Base-by-base conservation (phyloP, 2,113 vertebrate species). In the Dolichotis patagonum region DNA sequence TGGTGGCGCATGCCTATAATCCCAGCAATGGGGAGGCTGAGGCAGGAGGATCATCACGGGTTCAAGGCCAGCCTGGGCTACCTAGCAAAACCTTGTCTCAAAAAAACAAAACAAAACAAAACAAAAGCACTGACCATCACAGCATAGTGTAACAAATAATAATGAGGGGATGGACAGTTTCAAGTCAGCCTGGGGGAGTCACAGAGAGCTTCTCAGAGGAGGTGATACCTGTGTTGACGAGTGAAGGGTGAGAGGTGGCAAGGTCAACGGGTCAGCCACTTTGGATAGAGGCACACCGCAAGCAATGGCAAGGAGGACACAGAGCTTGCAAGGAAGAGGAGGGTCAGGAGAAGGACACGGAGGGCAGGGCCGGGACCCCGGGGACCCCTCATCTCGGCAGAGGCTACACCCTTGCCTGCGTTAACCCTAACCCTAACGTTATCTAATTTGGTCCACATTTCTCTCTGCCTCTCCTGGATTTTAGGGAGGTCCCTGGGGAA, bases 321-420 rank as follows among this genome's bases (percentile, higher is more conserved):
- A 80, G 30, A 52, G 46, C 49, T 20, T 52, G 46, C 75, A 49
- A 43, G 77, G 12, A 16, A 35, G 49, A 54, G 32, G 49, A 35
- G 16, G 43, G 12, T 9, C 1, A 69, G 17, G 49, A 54, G 49
- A 32, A 24, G 77, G 46, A 35, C 13, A 11, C 46, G 0, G 7
- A 52, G 49, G 49, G 4, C 26, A 49, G 46, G 46, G 75, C 43
- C 8, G 46, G 77, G 46, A 52, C n/a, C 13, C 46, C 46, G 1
- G 4, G 46, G 28, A 17, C 35, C 49, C 38, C n/a, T n/a, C 65
- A 32, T 26, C 86, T 73, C 17, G 8, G 67, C 13, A 28, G 73
- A 30, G 1, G 24, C 32, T 28, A 1, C 3, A 0, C 38, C 17
- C 54, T 19, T 4, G 17, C 17, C 54, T 20, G 17, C 20, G 16